phyloP scores from a whole-genome alignment of 2,888 invertebrate species.

The Quadroppia sp. region DNA sequence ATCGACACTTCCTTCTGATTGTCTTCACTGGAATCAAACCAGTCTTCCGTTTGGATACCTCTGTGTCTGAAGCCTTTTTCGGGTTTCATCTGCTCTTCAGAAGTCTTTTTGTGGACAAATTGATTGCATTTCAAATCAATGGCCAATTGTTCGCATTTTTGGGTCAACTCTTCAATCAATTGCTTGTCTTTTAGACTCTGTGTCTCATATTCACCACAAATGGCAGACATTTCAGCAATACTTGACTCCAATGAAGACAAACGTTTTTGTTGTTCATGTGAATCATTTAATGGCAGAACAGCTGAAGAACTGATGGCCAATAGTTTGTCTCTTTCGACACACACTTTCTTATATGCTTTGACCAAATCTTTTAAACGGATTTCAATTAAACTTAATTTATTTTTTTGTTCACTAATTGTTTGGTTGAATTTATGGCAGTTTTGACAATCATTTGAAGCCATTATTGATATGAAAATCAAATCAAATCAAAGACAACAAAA shows the following conservation, averaged over 20 bases:
- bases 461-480: not conserved
- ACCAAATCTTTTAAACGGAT: constrained; percentile 40
- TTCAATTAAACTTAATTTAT: constrained; percentile 40
- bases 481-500: not conserved
- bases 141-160: constrained; percentile 21
- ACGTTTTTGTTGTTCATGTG: constrained; percentile 39
- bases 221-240: constrained; percentile 36
- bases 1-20: not conserved
- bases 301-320: constrained; percentile 15
- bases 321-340: constrained; percentile 38
- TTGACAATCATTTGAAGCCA: constrained; percentile 24
- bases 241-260: constrained; percentile 36
- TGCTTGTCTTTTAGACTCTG: constrained; percentile 30
- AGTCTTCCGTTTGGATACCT: constrained; percentile 18
- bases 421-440: constrained; percentile 16
- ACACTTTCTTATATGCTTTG: constrained; percentile 40
- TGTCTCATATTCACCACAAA: constrained; percentile 43
- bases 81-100: not conserved
- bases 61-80: not conserved
- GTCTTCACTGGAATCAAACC: not conserved
- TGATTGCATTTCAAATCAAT: not conserved
- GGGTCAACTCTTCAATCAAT: constrained; percentile 26
- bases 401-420: constrained; percentile 37
- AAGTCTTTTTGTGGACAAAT: not conserved
- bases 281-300: not conserved